Evolutionary conservation across 2,888 invertebrate genomes (phyloP).

Genomic region (Eupelmus urozonus): DNA sequence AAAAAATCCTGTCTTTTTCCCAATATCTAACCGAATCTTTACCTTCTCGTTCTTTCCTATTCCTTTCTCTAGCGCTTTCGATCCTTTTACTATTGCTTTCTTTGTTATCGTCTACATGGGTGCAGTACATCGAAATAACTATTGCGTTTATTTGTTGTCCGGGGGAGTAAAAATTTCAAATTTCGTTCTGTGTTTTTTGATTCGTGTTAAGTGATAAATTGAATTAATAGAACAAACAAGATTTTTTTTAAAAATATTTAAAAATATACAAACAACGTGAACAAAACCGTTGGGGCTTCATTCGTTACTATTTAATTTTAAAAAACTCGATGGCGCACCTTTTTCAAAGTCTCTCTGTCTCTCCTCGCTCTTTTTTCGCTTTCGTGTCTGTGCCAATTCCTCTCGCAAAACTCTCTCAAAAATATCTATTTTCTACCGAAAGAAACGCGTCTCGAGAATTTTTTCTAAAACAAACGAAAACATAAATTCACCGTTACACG

Average conservation of each 20-base stretch:
- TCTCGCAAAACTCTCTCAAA: conserved; percentile 50
- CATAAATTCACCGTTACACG: conserved; percentile 49
- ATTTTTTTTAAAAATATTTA: conserved; percentile 54
- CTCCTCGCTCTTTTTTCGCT: conserved; percentile 50
- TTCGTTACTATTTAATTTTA: conserved; percentile 57
- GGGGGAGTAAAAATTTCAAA: conserved; percentile 16
- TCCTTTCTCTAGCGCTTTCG: conserved; percentile 17
- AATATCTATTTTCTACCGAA: conserved; percentile 53
- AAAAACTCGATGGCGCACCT: conserved; percentile 60
- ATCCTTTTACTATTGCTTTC: conserved; percentile 45
- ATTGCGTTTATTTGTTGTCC: conserved; percentile 48
- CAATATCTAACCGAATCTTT: conserved; percentile 36
- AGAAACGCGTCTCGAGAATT: conserved; percentile 59
- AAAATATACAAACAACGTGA: conserved; percentile 56
- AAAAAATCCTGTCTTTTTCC: conserved; percentile 55
- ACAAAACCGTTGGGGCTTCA: conserved; percentile 49
- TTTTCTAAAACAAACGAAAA: conserved; percentile 55
- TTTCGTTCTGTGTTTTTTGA: conserved; percentile 37
- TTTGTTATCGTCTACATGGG: conserved; percentile 39
- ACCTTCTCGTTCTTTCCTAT: conserved; percentile 13
- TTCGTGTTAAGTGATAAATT: conserved; percentile 38
- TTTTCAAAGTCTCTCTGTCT: conserved; percentile 47
- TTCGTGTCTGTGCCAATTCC: conserved; percentile 22
- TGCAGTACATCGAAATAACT: conserved; percentile 53
- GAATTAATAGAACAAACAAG: conserved; percentile 58